A percentile compares a stretch with the other conserved stretches of the same genome.
phyloP scores from a whole-genome alignment of 2,797 vertebrate species.

The Falco cherrug region DNA sequence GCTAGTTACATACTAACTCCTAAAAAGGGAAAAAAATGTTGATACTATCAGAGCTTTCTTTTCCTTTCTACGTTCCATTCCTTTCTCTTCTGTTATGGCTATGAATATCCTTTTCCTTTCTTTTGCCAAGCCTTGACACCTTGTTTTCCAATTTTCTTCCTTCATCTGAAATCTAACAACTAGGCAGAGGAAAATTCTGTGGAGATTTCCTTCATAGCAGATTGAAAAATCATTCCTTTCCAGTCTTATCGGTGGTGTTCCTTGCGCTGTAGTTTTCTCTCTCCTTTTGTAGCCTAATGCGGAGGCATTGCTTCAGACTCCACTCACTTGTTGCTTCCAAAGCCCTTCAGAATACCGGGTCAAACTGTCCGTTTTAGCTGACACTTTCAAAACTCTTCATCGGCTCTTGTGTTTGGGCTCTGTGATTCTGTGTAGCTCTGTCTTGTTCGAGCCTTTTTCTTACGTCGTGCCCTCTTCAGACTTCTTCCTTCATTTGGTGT shows the following conservation, averaged over 20 bases:
- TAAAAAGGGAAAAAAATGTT: background rate
- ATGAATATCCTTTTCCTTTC: background rate
- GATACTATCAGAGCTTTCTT: background rate
- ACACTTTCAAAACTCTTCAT: background rate
- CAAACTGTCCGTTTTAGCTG: background rate
- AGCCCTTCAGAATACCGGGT: background rate
- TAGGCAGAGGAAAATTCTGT: background rate
- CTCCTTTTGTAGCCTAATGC: background rate
- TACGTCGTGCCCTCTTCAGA: background rate
- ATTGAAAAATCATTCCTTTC: background rate
- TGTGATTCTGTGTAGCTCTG: background rate
- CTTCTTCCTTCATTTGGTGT: background rate
- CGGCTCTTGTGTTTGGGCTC: background rate
- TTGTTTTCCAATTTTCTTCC: background rate
- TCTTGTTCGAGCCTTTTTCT: background rate
- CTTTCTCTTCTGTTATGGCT: background rate
- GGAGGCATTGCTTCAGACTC: background rate
- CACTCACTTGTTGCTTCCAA: background rate
- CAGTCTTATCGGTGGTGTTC: background rate
- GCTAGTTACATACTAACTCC: background rate
- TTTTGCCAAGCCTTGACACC: background rate
- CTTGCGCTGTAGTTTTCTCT: background rate
- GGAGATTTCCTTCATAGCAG: background rate
- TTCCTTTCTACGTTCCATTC: background rate
- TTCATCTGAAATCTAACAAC: background rate